Evolutionary conservation across 2,888 invertebrate species (phyloP).

Genomic region (Ormyrus labotus): DNA sequence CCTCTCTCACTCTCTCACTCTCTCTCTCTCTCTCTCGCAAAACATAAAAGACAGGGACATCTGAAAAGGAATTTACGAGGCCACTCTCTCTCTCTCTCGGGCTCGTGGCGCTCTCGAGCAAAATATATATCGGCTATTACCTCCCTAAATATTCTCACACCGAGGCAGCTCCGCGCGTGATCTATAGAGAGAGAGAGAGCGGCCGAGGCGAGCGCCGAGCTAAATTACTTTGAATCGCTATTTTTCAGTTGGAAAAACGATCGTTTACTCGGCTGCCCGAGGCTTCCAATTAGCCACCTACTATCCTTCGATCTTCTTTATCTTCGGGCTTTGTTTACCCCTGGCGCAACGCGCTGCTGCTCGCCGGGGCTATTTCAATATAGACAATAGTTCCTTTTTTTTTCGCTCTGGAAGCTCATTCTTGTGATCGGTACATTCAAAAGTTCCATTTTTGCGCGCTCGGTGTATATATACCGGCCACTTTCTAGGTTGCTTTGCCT

Average conservation of each 20-base stretch:
- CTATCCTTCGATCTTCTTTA: constrained; percentile 52
- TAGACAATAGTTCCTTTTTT: background rate
- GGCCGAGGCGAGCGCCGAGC: constrained; percentile 58
- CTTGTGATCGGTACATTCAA: no score
- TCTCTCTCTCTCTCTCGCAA: constrained; percentile 49
- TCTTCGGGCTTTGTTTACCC: constrained; percentile 44
- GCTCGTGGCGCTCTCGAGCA: constrained; percentile 65
- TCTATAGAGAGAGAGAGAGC: constrained; percentile 69
- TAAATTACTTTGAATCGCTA: constrained; percentile 74
- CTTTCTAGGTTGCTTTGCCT: background rate
- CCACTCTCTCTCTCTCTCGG: constrained; percentile 51
- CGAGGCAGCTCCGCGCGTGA: constrained; percentile 67
- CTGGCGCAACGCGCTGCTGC: background rate
- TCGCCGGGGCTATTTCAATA: background rate
- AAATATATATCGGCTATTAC: constrained; percentile 76
- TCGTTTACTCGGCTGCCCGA: constrained; percentile 59
- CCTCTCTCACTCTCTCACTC: constrained; percentile 32
- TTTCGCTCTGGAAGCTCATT: background rate
- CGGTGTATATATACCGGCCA: no score
- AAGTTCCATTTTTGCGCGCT: background rate
- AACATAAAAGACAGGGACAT: constrained; percentile 72
- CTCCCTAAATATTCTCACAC: constrained; percentile 74
- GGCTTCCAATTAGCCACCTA: constrained; percentile 63
- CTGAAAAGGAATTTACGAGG: constrained; percentile 73
- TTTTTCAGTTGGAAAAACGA: constrained; percentile 70